Percentiles rank a stretch among this genome's conserved stretches.
Conservation (phyloP, 1,140 invertebrate species). For the Atta cephalotes region DNA sequence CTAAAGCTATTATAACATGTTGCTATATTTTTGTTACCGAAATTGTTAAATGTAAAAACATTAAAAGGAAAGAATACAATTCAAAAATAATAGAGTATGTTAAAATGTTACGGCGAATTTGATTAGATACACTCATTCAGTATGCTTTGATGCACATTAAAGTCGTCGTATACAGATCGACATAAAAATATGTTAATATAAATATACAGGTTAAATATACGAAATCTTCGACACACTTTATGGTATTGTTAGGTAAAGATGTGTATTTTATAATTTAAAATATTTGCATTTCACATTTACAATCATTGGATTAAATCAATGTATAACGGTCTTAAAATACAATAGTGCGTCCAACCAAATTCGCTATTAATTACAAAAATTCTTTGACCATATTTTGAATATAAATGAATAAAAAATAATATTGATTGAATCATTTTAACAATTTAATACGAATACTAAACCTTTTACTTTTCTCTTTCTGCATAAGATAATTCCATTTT, state of each 20-base stretch:
- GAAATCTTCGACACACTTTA: too few species aligned
- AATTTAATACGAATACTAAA: neutral
- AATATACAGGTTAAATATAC: too few species aligned
- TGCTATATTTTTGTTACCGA: neutral
- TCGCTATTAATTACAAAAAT: neutral
- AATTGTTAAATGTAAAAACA: neutral
- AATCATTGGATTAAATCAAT: too few species aligned
- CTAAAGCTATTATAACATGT: neutral
- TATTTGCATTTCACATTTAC: too few species aligned
- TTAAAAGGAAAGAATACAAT: neutral
- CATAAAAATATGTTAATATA: too few species aligned
- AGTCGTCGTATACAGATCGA: too few species aligned
- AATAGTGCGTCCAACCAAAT: too few species aligned
- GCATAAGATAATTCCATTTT: neutral
- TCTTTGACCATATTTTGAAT: neutral
- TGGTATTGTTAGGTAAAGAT: too few species aligned
- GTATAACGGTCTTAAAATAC: too few species aligned
- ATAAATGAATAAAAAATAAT: slow-evolving; percentile 1
- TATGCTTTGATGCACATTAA: too few species aligned
- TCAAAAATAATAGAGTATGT: neutral
- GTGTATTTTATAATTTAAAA: too few species aligned
- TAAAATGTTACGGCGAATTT: neutral
- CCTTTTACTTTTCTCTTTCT: neutral
- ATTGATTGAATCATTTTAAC: neutral
- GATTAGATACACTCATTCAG: too few species aligned